Base-by-base conservation (phyloP, 2,888 invertebrate genomes). In the Harmothoe impar region DNA sequence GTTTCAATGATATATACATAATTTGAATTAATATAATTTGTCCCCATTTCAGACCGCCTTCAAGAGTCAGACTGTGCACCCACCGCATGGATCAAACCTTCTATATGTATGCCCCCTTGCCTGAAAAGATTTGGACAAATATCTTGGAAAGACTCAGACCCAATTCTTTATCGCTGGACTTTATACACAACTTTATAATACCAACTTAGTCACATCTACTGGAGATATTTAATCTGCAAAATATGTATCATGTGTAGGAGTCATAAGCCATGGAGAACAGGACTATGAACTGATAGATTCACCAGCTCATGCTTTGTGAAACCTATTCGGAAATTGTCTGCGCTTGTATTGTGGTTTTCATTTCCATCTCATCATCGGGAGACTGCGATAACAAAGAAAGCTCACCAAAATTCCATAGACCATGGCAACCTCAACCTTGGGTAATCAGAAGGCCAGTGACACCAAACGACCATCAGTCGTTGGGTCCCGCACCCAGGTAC, bases 121-220 rank as follows among this genome's bases (percentile, higher is more conserved):
- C 56, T 23, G 29, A n/a, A 25, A 0, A 52, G 23, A 23, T 54
- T 29, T 54, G 86, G n/a, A 86, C 25, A n/a, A 52, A 54, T 25
- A 86, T 54, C 33, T 25, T 54, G 20, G 23, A 84, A 23, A 84
- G 52, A 56, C 86, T 54, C 54, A 52, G 20, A 29, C 54, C 31
- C 5, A 31, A 25, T 25, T 86, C 29, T 10, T 20, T 86, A 54
- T 54, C 7, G 10, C 15, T 86, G 29, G 86, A 52, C 29, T 86
- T 86, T 25, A 86, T 5, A 54, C 86, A 54, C 17, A 86, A 86
- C 31, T 86, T 86, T 54, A 86, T 86, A n/a, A 86, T 86, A 86
- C 86, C 86, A 7, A 86, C 86, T 0, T 86, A 86, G 86, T 29
- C 20, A 20, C 31, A n/a, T 23, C 17, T 43, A 20, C 43, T 23